phyloP scores from a whole-genome alignment of 2,113 vertebrate species.

The Paedocypris sp. region DNA sequence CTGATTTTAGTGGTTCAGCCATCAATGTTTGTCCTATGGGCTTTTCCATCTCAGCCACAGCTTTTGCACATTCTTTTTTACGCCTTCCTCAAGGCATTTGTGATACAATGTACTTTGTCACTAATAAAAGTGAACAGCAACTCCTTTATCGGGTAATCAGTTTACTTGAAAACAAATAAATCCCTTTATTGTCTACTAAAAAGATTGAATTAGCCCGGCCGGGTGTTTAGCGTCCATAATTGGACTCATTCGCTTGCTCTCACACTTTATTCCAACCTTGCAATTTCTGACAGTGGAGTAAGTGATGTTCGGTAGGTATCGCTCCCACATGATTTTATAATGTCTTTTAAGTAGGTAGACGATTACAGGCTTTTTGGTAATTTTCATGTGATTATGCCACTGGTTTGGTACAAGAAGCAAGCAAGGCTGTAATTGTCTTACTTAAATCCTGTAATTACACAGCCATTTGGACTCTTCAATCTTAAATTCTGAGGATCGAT shows the following conservation, averaged over 20 bases:
- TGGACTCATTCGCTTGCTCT: too few species aligned
- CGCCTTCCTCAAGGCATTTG: too few species aligned
- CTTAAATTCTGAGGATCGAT: constrained; percentile 39
- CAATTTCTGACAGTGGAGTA: constrained; percentile 43
- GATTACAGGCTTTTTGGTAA: constrained; percentile 47
- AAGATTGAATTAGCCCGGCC: constrained; percentile 29
- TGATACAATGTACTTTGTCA: too few species aligned
- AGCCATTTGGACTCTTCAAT: constrained; percentile 53
- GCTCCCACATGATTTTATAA: constrained; percentile 42
- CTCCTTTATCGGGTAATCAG: not conserved
- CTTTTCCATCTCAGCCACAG: too few species aligned
- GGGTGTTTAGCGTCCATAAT: constrained; percentile 36
- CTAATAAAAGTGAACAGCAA: not conserved
- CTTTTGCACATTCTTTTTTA: too few species aligned
- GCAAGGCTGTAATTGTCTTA: constrained; percentile 51
- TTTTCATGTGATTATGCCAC: constrained; percentile 62
- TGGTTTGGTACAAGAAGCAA: constrained; percentile 45
- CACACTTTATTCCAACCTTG: too few species aligned
- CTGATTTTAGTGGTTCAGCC: too few species aligned
- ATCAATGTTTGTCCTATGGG: too few species aligned
- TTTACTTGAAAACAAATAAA: not conserved
- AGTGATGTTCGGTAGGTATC: constrained; percentile 45
- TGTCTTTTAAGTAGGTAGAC: constrained; percentile 49
- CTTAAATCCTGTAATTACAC: constrained; percentile 58
- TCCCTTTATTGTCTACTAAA: not conserved